Base-by-base conservation (phyloP, 2,797 vertebrate genomes). In the Anableps anableps region DNA sequence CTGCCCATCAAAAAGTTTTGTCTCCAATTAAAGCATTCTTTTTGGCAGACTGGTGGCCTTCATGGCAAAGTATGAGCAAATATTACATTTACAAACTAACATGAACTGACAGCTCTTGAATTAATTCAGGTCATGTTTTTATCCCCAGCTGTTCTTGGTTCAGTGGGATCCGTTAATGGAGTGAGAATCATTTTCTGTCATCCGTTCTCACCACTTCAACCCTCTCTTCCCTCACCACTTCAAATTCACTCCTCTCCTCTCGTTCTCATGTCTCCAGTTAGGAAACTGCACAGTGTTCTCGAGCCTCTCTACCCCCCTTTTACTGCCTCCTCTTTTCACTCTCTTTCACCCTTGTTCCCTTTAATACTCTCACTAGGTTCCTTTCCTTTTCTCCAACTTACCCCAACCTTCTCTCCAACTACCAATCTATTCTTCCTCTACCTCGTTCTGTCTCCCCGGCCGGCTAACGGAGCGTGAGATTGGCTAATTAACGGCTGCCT, bases 401-500 rank as follows among this genome's bases (percentile, higher is more conserved):
- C 45, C 29, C 75, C 60, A 51, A 70, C 62, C 62, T 66, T 62
- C 88, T 79, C 82, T 83, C 85, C 81, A 80, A 76, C 80, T 82
- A 82, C 11, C 43, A 8, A 43, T 48, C 88, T 91, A 89, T 92
- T 91, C 87, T 93, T 86, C 43, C 90, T 80, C 88, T 80, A 86
- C 89, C 91, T 88, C 83, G 83, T 86, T 92, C 93, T 81, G 85
- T 91, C 91, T 92, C 88, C 83, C 31, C 85, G 75, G 78, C 89
- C 81, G 86, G 85, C 91, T 92, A 95, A 94, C 93, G 82, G 94
- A 94, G 91, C 94, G 88, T 94, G 91, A 94, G 94, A 95, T 95
- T 94, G 91, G 89, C 93, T 95, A 95, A 95, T 95, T 95, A 95
- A 94, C 90, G 92, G 93, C 89, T 94, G 93, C 91, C 92, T 92